Evolutionary conservation across 1,140 invertebrate genomes (phyloP), one percentile per base, ranked within the genome.

Genomic region (Leptonema lineaticorne): DNA sequence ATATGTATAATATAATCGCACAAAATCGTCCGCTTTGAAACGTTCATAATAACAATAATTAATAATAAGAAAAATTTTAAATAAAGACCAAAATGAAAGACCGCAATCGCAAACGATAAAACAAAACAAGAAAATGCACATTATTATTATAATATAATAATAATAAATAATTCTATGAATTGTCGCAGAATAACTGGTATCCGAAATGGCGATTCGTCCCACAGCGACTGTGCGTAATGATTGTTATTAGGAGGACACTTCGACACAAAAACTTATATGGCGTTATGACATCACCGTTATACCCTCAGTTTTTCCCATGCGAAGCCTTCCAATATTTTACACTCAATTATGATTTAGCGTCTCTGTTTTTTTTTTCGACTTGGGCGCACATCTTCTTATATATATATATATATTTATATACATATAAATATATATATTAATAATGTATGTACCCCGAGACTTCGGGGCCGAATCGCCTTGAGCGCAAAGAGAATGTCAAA

Each of bases 401-500:
- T n/a, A n/a, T n/a, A n/a, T n/a, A n/a, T n/a, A n/a, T n/a, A n/a
- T n/a, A n/a, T n/a, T n/a, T n/a, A n/a, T n/a, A n/a, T n/a, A n/a
- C n/a, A n/a, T n/a, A n/a, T n/a, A n/a, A n/a, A n/a, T n/a, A n/a
- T n/a, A n/a, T n/a, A n/a, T n/a, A n/a, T n/a, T n/a, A n/a, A n/a
- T n/a, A n/a, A n/a, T n/a, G n/a, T n/a, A n/a, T n/a, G n/a, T n/a
- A n/a, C n/a, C n/a, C n/a, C 37, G 37, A 41, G 37, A 16, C n/a
- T 41, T 14, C 37, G 37, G 50, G 37, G 37, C 33, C 29, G 59
- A 27, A 16, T 16, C 24, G 69, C 69, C 69, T 41, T 53, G 69
- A 48, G 69, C 69, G 48, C 7, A 11, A 46, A 64, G 59, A 63
- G 69, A 70, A 70, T 70, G 69, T 70, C 69, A 70, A 70, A 70